Base-by-base conservation (phyloP, 2,797 vertebrate species). In the Mus minutoides region DNA sequence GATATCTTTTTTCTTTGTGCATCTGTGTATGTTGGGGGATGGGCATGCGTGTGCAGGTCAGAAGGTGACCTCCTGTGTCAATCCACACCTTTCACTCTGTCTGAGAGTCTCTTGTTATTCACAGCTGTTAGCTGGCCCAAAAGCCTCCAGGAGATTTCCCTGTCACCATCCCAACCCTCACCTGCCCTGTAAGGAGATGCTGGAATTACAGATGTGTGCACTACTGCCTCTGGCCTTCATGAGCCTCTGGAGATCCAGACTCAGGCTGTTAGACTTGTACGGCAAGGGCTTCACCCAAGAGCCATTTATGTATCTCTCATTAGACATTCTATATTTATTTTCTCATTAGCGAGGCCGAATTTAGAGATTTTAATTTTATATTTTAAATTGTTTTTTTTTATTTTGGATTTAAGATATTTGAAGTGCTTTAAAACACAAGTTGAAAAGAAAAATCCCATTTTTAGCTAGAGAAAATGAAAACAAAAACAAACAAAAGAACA, bases 341-440 rank as follows among this genome's bases (percentile, higher is more conserved):
- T 4, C 40, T 73, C 92, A 95, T 85, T 71, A 62, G 11, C 64
- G 43, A 82, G 91, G 78, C 92, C 40, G n/a, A 75, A 1, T 29
- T 93, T 92, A 89, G 9, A 17, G 78, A 76, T 90, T 24, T 73
- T 95, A 89, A 80, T 91, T 93, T 96, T 16, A 71, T 91, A 91
- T 92, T 96, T 94, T 88, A 94, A 82, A 79, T 87, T 87, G 89
- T 10, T 16, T 34, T 91, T 21, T 40, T 89, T 21, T 19, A 22
- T 37, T 3, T 54, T 96, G 60, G 6, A 82, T 93, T 96, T 91
- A 46, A 96, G 52, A 91, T 54, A 73, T 16, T 16, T 96, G 31
- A 58, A 22, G 88, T 92, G 87, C 4, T 75, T 93, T 93, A 78
- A 76, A 40, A 71, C 52, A 60, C 58, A 95, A 88, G 8, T 93